phyloP scores from a whole-genome alignment of 2,113 vertebrate species.

The Gopherus flavomarginatus region DNA sequence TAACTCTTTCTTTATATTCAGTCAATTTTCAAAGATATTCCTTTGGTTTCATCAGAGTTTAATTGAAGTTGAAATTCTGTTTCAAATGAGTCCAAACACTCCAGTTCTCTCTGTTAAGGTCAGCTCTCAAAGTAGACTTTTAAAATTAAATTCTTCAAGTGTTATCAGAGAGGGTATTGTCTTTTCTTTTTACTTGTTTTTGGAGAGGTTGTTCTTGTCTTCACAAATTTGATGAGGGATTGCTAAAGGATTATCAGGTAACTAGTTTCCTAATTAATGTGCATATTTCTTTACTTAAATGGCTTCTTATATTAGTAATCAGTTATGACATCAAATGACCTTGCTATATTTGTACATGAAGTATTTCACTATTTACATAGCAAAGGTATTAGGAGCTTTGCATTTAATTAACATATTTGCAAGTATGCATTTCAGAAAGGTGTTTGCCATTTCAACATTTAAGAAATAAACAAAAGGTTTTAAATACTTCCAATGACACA shows the following conservation, averaged over 20 bases:
- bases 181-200: not conserved
- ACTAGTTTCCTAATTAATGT: not conserved
- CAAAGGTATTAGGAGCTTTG: not conserved
- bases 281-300: not conserved
- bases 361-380: not conserved
- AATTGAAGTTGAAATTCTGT: not conserved
- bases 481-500: not conserved
- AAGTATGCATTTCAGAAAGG: not conserved
- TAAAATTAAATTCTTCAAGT: not conserved
- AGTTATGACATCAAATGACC: not conserved
- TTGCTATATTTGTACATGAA: not conserved
- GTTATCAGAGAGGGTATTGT: not conserved
- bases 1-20: not conserved
- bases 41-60: not conserved
- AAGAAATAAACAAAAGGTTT: not conserved
- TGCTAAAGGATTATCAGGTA: not conserved
- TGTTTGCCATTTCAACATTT: not conserved
- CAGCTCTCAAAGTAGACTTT: not conserved
- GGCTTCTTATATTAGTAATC: not conserved
- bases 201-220: not conserved
- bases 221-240: not conserved
- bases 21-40: not conserved
- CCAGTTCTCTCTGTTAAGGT: not conserved
- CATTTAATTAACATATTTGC: not conserved
- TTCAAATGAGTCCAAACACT: not conserved